phyloP scores from a whole-genome alignment of 64 coral and sea anemone species.

The Pocillopora damicornis region DNA sequence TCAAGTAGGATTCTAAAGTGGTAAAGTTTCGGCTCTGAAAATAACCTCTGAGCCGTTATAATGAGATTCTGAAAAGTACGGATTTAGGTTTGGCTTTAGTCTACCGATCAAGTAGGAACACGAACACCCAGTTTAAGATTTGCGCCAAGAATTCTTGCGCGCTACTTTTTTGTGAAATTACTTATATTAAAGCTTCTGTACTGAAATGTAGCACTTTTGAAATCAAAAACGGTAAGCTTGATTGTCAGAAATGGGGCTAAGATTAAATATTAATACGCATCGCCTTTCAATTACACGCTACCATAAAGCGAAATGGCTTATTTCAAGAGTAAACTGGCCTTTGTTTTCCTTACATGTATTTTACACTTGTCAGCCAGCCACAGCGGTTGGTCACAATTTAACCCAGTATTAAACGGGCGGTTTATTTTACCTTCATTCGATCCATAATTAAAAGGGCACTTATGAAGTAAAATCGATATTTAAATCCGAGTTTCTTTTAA shows the following conservation, averaged over 20 bases:
- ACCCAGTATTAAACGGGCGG: neutral
- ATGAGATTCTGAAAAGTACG: too few species aligned
- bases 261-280: neutral
- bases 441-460: neutral
- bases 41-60: too few species aligned
- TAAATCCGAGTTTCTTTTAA: neutral
- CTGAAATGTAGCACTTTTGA: neutral
- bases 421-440: neutral
- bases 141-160: too few species aligned
- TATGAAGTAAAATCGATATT: neutral
- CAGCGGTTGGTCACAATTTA: neutral
- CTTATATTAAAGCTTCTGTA: neutral
- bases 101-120: too few species aligned
- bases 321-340: neutral
- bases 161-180: too few species aligned
- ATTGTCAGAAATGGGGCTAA: neutral
- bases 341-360: neutral
- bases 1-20: too few species aligned
- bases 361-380: neutral
- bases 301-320: neutral
- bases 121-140: too few species aligned
- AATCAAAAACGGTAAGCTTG: neutral
- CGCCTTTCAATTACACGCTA: neutral
- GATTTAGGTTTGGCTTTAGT: too few species aligned
- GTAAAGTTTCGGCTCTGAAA: too few species aligned